Evolutionary conservation across 2,888 invertebrate species (phyloP).

Genomic region (Gastracanthus pulcherrimus): DNA sequence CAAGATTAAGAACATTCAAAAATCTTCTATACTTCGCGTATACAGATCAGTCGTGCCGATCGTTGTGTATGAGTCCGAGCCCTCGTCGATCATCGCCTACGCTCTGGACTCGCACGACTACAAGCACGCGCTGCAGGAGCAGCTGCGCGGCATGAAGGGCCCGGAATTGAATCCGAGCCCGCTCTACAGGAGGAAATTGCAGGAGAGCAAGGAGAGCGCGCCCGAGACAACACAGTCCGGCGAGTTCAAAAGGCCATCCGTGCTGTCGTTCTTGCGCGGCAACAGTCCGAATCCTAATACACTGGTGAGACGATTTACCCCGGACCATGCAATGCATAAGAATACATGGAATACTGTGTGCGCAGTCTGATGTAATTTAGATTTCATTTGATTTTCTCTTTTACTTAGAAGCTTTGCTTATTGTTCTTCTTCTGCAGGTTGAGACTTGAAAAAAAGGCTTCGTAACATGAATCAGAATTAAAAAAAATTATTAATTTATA

Average conservation of each 20-base stretch:
- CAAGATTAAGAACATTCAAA: too few species aligned
- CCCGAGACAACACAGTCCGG: slow-evolving; percentile 68
- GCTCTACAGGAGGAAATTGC: slow-evolving; percentile 76
- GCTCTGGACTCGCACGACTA: slow-evolving; percentile 87
- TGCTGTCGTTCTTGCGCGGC: slow-evolving; percentile 74
- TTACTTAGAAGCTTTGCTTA: too few species aligned
- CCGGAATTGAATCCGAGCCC: slow-evolving; percentile 78
- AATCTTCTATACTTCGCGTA: too few species aligned
- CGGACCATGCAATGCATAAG: too few species aligned
- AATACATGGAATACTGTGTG: too few species aligned
- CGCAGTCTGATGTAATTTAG: too few species aligned
- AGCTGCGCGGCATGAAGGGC: slow-evolving; percentile 69
- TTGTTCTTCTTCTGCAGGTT: too few species aligned
- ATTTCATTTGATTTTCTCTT: too few species aligned
- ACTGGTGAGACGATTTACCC: slow-evolving; percentile 23
- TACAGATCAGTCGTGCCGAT: slow-evolving; percentile 79
- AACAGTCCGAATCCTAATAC: slow-evolving; percentile 69
- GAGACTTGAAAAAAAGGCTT: too few species aligned
- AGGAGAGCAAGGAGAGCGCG: slow-evolving; percentile 75
- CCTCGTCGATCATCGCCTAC: slow-evolving; percentile 92
- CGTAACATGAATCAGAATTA: too few species aligned
- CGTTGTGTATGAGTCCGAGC: slow-evolving; percentile 89
- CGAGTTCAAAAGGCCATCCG: slow-evolving; percentile 72
- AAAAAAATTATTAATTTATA: too few species aligned
- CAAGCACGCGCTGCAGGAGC: slow-evolving; percentile 81